Evolutionary conservation across 2,113 vertebrate species (phyloP).

Genomic region (Chinchilla lanigera): DNA sequence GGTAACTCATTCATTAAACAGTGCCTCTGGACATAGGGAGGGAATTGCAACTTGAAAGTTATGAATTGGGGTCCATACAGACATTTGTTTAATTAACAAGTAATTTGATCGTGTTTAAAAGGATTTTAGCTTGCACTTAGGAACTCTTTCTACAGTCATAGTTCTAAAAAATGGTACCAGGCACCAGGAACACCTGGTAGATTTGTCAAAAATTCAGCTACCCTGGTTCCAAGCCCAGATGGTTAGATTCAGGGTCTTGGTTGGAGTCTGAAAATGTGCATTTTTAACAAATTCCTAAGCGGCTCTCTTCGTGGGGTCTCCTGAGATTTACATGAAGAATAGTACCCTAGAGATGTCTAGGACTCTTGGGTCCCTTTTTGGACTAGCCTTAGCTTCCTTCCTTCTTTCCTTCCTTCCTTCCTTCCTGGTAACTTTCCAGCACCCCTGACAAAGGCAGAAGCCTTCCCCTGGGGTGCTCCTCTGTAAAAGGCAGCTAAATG

Average conservation of each 20-base stretch:
- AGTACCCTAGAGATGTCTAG: not conserved
- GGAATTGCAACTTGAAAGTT: not conserved
- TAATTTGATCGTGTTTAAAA: slow-evolving; percentile 17
- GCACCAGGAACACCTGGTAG: not conserved
- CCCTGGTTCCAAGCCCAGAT: not conserved
- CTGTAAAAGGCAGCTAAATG: not conserved
- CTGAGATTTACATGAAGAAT: not conserved
- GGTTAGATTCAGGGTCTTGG: not conserved
- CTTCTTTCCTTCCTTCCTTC: not conserved
- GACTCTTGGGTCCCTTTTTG: not conserved
- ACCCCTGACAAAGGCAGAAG: slow-evolving; percentile 59
- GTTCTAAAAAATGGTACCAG: not conserved
- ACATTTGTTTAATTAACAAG: slow-evolving; percentile 60
- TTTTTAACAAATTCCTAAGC: not conserved
- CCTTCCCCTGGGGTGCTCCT: slow-evolving; percentile 41
- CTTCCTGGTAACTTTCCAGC: slow-evolving; percentile 65
- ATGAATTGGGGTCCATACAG: not conserved
- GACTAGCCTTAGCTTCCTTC: not conserved
- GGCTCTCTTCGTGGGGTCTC: not conserved
- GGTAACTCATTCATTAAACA: slow-evolving; percentile 4
- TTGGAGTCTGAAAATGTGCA: not conserved
- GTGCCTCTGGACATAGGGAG: not conserved
- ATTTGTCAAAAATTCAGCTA: not conserved
- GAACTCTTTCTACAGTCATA: not conserved
- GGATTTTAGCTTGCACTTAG: not conserved